These are phyloP conservation scores for Peucedramus taeniatus DNA, from an alignment of 2,113 vertebrate genomes.

Conservation along the genomic window DNA sequence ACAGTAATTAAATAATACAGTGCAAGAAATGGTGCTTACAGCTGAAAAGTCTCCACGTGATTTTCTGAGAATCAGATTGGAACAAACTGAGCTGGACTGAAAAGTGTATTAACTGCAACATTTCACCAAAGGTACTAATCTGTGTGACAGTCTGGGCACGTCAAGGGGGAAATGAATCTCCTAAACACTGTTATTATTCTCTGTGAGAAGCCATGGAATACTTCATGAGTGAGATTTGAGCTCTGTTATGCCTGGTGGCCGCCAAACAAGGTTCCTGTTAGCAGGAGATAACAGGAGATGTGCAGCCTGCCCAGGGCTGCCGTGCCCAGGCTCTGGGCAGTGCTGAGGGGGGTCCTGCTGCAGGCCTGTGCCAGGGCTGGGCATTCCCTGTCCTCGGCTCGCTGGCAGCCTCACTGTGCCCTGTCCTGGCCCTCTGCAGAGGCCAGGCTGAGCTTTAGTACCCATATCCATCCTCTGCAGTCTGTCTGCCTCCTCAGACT, in stretches of 20 bases:
- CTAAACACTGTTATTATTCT: not conserved
- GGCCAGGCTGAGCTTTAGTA: not conserved
- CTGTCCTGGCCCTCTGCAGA: not conserved
- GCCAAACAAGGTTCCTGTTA: not conserved
- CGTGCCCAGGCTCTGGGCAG: not conserved
- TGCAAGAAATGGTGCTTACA: not conserved
- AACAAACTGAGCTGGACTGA: not conserved
- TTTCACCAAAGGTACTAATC: not conserved
- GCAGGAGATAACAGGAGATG: not conserved
- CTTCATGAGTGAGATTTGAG: not conserved
- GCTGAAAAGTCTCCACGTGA: not conserved
- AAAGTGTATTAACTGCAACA: not conserved
- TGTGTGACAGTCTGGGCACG: not conserved
- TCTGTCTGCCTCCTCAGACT: not conserved
- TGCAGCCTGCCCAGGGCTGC: not conserved
- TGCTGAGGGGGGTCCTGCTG: not conserved
- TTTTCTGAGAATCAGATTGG: not conserved
- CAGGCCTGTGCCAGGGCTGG: not conserved
- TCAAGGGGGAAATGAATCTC: not conserved
- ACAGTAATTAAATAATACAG: not conserved
- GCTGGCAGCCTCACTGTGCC: fast-evolving
- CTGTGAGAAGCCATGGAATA: not conserved
- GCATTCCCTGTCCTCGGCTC: fast-evolving
- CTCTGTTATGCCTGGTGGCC: not conserved
- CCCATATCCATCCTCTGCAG: fast-evolving